Evolutionary conservation across 92 coral and sea anemone genomes (phyloP), one percentile per base, ranked within the genome.

Genomic region (Ricordea florida): DNA sequence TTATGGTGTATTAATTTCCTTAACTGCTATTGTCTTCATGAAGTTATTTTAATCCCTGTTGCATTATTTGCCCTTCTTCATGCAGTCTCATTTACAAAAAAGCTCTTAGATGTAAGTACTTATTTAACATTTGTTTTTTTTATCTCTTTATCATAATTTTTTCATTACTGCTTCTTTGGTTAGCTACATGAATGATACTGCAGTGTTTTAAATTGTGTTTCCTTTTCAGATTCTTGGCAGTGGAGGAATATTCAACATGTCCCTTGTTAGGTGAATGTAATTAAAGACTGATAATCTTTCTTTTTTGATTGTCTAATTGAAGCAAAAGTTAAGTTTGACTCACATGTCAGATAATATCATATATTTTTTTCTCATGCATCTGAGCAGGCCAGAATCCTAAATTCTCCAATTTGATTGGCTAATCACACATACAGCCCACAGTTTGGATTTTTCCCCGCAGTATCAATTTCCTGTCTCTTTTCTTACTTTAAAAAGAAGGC

Each of bases 21-120:
- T 82, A 65, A 89, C 85, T 50, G 1, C 18, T 11, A 40, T 26
- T 70, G 51, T 27, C 41, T 21, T n/a, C 9, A 5, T 29, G 3
- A 14, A 93, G 98, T 92, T 79, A 81, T 92, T 34, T 77, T 93
- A 2, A 87, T 93, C 82, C 97, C 98, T 10, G 90, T 93, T 47
- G 91, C 91, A 10, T 32, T 93, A 45, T 93, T 93, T 91, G 98
- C 98, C 37, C 53, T 93, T 57, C 91, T 93, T 31, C 98, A 93
- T 52, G 85, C 98, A 2, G 87, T 89, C 34, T 66, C 87, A 35
- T 93, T 93, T 53, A 93, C 97, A 24, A 93, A 90, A 74, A 93
- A 93, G 71, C 81, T 93, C 46, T 84, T 93, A 27, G 97, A 91
- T 82, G 97, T 93, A 85, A 93, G 98, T 84, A 18, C 11, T 37